Conservation (phyloP, 2,888 invertebrate species). For the Chirona hameri region DNA sequence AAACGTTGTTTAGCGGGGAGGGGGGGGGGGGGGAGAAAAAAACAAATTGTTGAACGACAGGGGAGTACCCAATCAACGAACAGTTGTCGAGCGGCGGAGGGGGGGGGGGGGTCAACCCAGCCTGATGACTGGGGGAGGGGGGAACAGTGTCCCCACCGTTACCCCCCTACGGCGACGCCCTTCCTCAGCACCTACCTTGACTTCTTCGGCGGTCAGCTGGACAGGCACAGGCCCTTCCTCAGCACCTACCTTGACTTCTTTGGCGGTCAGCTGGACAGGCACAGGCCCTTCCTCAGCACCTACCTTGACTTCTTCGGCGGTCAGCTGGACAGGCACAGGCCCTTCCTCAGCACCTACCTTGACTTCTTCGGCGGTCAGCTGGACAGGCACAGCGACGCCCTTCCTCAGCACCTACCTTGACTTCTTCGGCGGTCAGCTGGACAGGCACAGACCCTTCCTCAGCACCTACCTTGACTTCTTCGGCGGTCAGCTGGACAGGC, state of each 20-base stretch:
- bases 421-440: conserved; percentile 66
- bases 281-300: conserved; percentile 57
- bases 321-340: conserved; percentile 72
- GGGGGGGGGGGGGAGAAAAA: too few species aligned
- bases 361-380: conserved; percentile 67
- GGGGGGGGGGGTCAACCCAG: too few species aligned
- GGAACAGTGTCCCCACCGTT: too few species aligned
- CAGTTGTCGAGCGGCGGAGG: too few species aligned
- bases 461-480: conserved; percentile 61
- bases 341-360: conserved; percentile 52
- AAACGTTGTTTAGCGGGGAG: too few species aligned
- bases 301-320: conserved; percentile 66
- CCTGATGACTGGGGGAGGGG: too few species aligned
- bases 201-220: conserved; percentile 66
- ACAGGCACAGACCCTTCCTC: conserved; percentile 67
- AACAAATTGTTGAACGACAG: too few species aligned
- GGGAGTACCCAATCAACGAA: too few species aligned
- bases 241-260: conserved; percentile 61
- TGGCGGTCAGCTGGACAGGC: conserved; percentile 68
- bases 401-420: conserved; percentile 54
- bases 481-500: conserved; percentile 68
- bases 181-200: conserved; percentile 54
- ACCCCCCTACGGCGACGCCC: too few species aligned
- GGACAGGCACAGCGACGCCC: conserved; percentile 77
- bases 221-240: conserved; percentile 67